Conservation (phyloP, 2,888 invertebrate genomes). For the Osmoderma eremita region DNA sequence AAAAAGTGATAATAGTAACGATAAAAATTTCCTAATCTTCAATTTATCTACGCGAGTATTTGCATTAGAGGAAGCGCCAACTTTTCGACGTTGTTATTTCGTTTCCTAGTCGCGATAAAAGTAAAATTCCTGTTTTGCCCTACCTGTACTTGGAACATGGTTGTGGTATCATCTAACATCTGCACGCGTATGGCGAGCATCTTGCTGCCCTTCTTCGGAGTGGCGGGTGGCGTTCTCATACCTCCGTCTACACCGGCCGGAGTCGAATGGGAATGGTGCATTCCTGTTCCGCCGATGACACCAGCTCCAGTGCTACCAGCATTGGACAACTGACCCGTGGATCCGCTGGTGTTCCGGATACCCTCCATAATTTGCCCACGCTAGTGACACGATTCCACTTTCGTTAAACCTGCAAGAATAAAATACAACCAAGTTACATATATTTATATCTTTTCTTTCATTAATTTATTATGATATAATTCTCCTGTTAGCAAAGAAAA, state of each 20-base stretch:
- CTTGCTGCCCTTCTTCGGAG: conserved; percentile 86
- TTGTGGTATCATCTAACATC: conserved; percentile 89
- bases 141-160: conserved; percentile 94
- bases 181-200: conserved; percentile 88
- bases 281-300: conserved; percentile 58
- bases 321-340: conserved; percentile 61
- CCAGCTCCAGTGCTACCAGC: conserved; percentile 59
- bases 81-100: neutral
- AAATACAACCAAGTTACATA: neutral
- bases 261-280: conserved; percentile 87
- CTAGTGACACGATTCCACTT: conserved; percentile 30
- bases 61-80: too few relatives aligned
- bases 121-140: conserved; percentile 50
- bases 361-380: conserved; percentile 49
- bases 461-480: too few relatives aligned
- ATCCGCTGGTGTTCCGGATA: conserved; percentile 57
- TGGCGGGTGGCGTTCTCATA: conserved; percentile 74
- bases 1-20: too few relatives aligned
- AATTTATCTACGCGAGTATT: too few relatives aligned
- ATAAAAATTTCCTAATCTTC: too few relatives aligned
- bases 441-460: too few relatives aligned
- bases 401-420: conserved; percentile 37
- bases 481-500: too few relatives aligned
- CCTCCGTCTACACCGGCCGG: conserved; percentile 86
- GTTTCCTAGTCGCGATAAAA: neutral